Evolutionary conservation across 2,797 vertebrate species (phyloP), one percentile per base, ranked within the genome.

Genomic region (Phoebastria nigripes): DNA sequence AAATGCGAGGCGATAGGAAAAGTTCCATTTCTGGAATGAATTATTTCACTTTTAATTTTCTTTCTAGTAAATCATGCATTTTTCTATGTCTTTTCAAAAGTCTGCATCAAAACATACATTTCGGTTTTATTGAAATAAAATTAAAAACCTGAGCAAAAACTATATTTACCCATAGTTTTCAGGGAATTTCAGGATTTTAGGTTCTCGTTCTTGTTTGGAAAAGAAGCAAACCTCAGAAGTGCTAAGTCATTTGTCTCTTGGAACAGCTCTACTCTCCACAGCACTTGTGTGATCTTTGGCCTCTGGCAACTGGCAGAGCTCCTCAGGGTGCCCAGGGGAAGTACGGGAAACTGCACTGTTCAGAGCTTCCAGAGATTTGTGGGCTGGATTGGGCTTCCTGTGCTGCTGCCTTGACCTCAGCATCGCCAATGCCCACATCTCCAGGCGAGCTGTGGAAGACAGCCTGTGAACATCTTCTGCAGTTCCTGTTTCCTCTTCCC

Each of bases 201-300:
- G 31, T n/a, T 79, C 87, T 87, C 33, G 11, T 41, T 74, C 46
- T 44, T 46, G 39, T 73, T 85, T 89, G 86, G 91, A 94, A 67
- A 84, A 77, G 59, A 35, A 82, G 67, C 74, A 85, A 88, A 67
- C 67, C 77, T 82, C 77, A 55, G 77, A 74, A 92, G 81, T 1
- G 22, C 52, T 8, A 70, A 85, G 41, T 41, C 3, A 2, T 87
- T 85, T 77, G 41, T 72, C 29, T 51, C 35, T 81, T 93, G 87
- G 94, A 92, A 73, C 11, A 3, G 2, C 82, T 84, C 67, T 71
- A 7, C 65, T 91, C 87, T 59, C 37, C 89, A 16, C 37, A 51
- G 71, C 65, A 14, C 58, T 51, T 29, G 67, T 61, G 70, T 92
- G 91, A 89, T 84, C 92, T 95, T 92, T 89, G 93, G 92, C 93